These are phyloP conservation scores for Tokudaia tokunoshimensis DNA, from an alignment of 2,797 vertebrate species.

Conservation along the genomic window DNA sequence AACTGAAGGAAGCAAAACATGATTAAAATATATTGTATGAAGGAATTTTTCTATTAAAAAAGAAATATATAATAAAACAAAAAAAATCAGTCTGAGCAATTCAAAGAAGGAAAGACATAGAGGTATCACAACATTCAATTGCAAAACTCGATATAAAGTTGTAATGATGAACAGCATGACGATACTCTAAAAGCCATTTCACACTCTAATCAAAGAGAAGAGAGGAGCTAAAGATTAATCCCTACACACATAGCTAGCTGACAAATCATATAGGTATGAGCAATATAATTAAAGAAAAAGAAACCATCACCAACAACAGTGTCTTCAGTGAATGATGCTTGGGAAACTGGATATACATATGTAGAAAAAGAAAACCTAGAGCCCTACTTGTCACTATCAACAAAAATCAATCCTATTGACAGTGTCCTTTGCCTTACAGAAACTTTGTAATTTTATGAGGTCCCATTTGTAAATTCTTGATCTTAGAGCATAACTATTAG, in stretches of 20 bases:
- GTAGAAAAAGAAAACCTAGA: background rate
- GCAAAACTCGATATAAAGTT: background rate
- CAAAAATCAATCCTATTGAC: background rate
- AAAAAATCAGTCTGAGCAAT: background rate
- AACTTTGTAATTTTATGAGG: too few species aligned
- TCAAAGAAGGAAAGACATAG: background rate
- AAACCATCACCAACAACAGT: background rate
- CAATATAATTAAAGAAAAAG: background rate
- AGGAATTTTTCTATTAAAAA: background rate
- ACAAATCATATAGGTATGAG: background rate
- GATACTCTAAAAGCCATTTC: background rate
- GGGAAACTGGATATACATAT: background rate
- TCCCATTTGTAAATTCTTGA: too few species aligned
- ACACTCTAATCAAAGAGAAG: background rate
- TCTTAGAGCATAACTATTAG: too few species aligned
- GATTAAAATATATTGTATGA: background rate
- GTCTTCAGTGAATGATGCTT: background rate
- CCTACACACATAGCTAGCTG: background rate
- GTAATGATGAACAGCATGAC: background rate
- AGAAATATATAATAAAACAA: background rate
- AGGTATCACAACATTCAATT: background rate
- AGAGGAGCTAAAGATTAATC: background rate
- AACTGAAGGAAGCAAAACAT: background rate
- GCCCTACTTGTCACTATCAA: background rate
- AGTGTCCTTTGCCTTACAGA: too few species aligned